Evolutionary conservation across 2,888 invertebrate genomes (phyloP).

Genomic region (Andrena marginata): DNA sequence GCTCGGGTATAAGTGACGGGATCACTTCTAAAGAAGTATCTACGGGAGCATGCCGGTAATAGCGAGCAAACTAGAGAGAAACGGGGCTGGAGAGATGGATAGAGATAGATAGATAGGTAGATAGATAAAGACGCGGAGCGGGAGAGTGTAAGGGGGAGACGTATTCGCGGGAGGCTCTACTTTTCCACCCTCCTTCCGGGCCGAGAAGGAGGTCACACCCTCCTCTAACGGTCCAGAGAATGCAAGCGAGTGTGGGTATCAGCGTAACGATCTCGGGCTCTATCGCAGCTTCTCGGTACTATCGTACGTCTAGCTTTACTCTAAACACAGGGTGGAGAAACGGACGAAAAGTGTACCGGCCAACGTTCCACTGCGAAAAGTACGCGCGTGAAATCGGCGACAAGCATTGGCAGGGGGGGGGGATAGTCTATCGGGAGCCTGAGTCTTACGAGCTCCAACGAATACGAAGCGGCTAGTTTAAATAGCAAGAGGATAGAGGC

Average conservation of each 20-base stretch:
- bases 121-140: constrained; percentile 64
- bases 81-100: constrained; percentile 67
- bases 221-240: constrained; percentile 18
- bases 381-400: constrained; percentile 16
- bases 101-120: constrained; percentile 69
- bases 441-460: background rate
- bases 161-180: constrained; percentile 54
- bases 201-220: constrained; percentile 52
- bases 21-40: constrained; percentile 79
- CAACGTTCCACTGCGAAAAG: background rate
- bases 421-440: background rate
- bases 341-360: constrained; percentile 7
- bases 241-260: constrained; percentile 40
- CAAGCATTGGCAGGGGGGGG: background rate
- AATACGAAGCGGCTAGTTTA: constrained; percentile 25
- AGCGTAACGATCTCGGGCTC: constrained; percentile 34
- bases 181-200: constrained; percentile 17
- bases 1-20: constrained; percentile 72
- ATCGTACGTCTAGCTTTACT: constrained; percentile 10
- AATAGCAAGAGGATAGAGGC: constrained; percentile 10
- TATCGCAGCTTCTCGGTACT: constrained; percentile 32
- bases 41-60: constrained; percentile 84
- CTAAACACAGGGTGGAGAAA: constrained; percentile 6
- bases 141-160: constrained; percentile 56
- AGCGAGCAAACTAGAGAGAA: constrained; percentile 81